A percentile compares a stretch with the other conserved stretches of the same genome.
Conservation (phyloP, 2,797 vertebrate species). For the Sebastes dallii region DNA sequence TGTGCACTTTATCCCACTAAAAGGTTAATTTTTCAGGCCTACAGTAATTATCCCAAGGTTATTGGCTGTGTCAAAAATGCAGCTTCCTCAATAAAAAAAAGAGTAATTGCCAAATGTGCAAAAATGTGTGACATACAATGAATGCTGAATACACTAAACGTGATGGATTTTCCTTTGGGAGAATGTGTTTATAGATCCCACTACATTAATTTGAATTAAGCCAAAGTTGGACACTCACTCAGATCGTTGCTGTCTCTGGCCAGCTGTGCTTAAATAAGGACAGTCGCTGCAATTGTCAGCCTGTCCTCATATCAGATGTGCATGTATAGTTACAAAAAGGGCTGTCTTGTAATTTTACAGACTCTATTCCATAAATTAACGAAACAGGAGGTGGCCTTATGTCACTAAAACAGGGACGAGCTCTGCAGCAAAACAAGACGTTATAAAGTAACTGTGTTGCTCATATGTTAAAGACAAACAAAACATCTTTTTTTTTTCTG, state of each 20-base stretch:
- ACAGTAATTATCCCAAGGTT: constrained; percentile 27
- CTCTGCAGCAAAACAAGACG: background rate
- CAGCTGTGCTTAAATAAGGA: constrained; percentile 36
- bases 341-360: background rate
- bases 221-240: constrained; percentile 15
- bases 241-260: constrained; percentile 11
- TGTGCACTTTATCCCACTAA: constrained; percentile 27
- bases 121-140: constrained; percentile 24
- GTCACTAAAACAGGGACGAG: background rate
- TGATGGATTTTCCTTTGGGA: constrained; percentile 42
- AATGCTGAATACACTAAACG: constrained; percentile 19
- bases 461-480: background rate
- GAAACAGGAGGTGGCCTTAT: constrained; percentile 13
- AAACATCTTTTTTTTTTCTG: background rate
- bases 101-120: constrained; percentile 29
- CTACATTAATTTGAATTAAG: constrained; percentile 18
- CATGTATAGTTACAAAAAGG: constrained; percentile 1
- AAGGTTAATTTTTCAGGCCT: constrained; percentile 24
- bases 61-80: constrained; percentile 13
- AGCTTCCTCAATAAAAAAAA: constrained; percentile 18
- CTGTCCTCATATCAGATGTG: constrained; percentile 26
- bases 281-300: constrained; percentile 22
- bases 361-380: constrained; percentile 3
- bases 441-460: background rate
- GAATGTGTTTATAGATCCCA: background rate